These are phyloP conservation scores for Lacanobia wlatinum DNA, from an alignment of 2,888 invertebrate species.

Conservation along the genomic window DNA sequence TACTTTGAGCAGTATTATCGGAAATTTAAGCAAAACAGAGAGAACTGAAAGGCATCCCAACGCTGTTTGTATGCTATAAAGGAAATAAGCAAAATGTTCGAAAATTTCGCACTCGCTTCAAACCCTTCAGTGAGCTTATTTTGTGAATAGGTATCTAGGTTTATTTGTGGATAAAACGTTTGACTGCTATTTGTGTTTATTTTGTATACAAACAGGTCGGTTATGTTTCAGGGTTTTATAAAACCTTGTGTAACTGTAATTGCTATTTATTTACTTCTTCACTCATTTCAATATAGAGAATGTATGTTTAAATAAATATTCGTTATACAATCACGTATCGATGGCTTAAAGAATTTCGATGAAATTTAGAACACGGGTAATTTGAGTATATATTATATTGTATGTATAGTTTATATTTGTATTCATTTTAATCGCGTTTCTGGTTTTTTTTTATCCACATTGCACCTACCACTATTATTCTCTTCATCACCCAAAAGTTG, in stretches of 20 bases:
- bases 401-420: too few species aligned
- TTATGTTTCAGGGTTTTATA: neutral
- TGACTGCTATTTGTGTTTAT: slow-evolving; percentile 3
- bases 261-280: neutral
- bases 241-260: neutral
- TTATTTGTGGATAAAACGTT: slow-evolving; percentile 9
- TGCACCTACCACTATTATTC: too few species aligned
- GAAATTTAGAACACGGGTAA: too few species aligned
- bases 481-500: too few species aligned
- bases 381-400: too few species aligned
- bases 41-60: neutral
- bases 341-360: too few species aligned
- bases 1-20: slow-evolving; percentile 19
- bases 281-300: neutral
- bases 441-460: too few species aligned
- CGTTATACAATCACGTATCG: neutral
- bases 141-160: slow-evolving; percentile 5
- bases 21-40: slow-evolving; percentile 2
- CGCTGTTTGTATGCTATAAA: slow-evolving; percentile 8
- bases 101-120: neutral
- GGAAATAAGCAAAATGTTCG: slow-evolving; percentile 27
- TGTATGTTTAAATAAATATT: neutral
- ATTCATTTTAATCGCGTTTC: too few species aligned
- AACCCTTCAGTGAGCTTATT: slow-evolving; percentile 1
- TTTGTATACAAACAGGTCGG: neutral